phyloP scores from a whole-genome alignment of 2,113 vertebrate genomes.

The Murina feae region DNA sequence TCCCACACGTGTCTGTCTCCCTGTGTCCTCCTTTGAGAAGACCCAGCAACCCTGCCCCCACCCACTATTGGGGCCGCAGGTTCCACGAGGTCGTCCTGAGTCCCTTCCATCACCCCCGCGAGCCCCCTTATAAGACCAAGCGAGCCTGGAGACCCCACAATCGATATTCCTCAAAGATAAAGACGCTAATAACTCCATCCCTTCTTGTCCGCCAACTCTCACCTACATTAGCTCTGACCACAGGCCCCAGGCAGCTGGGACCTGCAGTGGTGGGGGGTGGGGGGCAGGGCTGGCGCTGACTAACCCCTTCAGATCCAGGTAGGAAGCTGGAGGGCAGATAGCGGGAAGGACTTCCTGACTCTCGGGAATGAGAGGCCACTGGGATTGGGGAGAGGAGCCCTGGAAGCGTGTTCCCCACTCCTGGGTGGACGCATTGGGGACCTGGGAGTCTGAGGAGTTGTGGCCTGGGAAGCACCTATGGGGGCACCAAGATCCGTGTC shows the following conservation, averaged over 20 bases:
- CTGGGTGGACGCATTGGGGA: neutral
- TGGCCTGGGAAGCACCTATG: neutral
- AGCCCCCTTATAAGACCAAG: constrained; percentile 51
- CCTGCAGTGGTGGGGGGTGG: neutral
- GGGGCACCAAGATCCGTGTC: too few species aligned
- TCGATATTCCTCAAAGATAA: constrained; percentile 70
- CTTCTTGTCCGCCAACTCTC: constrained; percentile 58
- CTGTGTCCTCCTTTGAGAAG: neutral
- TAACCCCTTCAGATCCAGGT: constrained; percentile 68
- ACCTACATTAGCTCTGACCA: constrained; percentile 74
- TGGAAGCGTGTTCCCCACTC: neutral
- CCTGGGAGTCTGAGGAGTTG: neutral
- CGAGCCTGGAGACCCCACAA: constrained; percentile 43
- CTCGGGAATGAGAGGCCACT: neutral
- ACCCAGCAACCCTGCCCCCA: neutral
- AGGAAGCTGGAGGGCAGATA: neutral
- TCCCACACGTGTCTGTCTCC: neutral
- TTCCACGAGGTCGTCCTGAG: neutral
- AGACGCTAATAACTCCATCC: constrained; percentile 69
- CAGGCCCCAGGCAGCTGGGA: constrained; percentile 68
- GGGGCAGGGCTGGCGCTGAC: neutral
- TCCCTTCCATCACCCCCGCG: constrained; percentile 18
- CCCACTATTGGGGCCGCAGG: neutral
- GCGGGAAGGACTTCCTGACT: neutral
- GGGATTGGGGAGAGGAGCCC: too few species aligned